Conservation (phyloP, 2,797 vertebrate genomes). For the Lepilemur ruficaudatus region DNA sequence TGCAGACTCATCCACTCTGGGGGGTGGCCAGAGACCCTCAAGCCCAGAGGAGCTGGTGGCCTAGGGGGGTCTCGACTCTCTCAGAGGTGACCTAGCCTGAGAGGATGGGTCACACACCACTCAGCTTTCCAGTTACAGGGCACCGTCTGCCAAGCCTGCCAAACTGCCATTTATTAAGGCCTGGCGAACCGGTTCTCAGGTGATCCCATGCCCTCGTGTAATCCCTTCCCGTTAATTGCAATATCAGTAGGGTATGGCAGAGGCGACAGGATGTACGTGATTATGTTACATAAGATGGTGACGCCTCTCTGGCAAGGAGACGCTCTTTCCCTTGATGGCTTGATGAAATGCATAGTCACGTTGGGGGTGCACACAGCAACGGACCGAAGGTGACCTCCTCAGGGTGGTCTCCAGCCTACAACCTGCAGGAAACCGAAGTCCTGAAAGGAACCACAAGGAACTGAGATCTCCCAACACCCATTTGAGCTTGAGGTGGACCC, state of each 20-base stretch:
- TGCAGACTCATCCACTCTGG: not conserved
- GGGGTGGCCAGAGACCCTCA: not conserved
- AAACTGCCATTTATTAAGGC: not conserved
- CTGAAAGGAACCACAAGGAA: not conserved
- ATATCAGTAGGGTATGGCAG: not conserved
- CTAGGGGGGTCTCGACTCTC: not conserved
- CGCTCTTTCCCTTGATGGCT: not conserved
- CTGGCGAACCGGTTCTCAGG: rapidly evolving
- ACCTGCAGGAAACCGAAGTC: not conserved
- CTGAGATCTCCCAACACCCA: not conserved
- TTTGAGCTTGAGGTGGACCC: not conserved
- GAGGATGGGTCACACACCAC: not conserved
- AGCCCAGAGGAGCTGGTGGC: not conserved
- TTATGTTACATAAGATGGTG: not conserved
- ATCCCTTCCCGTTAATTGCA: too few species aligned
- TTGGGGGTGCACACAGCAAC: not conserved
- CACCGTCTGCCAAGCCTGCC: not conserved
- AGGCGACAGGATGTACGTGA: not conserved
- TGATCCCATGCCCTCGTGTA: not conserved
- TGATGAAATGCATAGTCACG: not conserved
- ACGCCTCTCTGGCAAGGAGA: not conserved
- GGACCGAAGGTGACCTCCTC: not conserved
- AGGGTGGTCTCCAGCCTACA: not conserved
- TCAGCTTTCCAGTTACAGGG: not conserved
- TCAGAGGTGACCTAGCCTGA: not conserved